These are phyloP conservation scores for Caranx ignobilis DNA, from an alignment of 2,113 vertebrate genomes.

Conservation along the genomic window DNA sequence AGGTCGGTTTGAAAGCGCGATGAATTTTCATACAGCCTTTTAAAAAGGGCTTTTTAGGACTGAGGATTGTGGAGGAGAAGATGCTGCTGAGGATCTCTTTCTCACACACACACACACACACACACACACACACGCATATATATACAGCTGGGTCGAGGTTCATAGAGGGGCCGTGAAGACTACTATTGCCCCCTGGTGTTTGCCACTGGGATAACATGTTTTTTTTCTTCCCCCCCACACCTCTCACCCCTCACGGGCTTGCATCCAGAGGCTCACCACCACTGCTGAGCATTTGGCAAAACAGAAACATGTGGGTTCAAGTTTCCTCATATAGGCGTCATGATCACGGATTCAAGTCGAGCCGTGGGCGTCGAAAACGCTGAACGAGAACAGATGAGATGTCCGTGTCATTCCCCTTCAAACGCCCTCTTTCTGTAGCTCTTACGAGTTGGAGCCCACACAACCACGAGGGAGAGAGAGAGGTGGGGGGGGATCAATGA, in stretches of 20 bases:
- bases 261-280: constrained; percentile 41
- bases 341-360: constrained; percentile 43
- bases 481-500: constrained; percentile 68
- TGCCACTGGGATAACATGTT: background rate
- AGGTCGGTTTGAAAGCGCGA: constrained; percentile 77
- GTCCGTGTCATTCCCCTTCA: constrained; percentile 32
- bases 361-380: constrained; percentile 61
- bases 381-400: constrained; percentile 52
- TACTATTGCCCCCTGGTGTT: constrained; percentile 78
- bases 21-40: constrained; percentile 72
- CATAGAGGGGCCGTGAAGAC: constrained; percentile 56
- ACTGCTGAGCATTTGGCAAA: constrained; percentile 50
- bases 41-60: constrained; percentile 70
- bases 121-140: constrained; percentile 15
- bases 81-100: constrained; percentile 63
- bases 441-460: constrained; percentile 59
- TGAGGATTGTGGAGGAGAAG: constrained; percentile 68
- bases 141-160: constrained; percentile 51
- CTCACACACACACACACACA: constrained; percentile 5
- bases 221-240: background rate
- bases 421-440: constrained; percentile 41
- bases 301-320: constrained; percentile 61
- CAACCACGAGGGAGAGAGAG: constrained; percentile 57
- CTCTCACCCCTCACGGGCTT: background rate
- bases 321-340: constrained; percentile 54